phyloP scores from a whole-genome alignment of 2,113 vertebrate species.

The Lampris incognitus region DNA sequence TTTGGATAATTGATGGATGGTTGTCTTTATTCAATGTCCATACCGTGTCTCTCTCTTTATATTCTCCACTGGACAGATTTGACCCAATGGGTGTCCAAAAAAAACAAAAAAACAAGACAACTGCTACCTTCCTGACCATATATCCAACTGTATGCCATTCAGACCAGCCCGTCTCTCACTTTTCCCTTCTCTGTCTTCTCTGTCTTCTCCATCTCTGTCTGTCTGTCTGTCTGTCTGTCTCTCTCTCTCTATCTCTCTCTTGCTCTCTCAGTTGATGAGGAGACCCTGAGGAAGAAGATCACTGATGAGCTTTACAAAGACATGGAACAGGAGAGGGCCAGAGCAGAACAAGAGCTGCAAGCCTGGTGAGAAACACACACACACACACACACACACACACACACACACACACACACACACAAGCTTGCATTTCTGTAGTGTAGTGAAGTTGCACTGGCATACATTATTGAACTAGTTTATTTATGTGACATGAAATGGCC shows the following conservation, averaged over 20 bases:
- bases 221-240: background rate
- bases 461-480: background rate
- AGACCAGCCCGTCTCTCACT: background rate
- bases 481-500: background rate
- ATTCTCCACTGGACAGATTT: no score
- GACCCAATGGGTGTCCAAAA: no score
- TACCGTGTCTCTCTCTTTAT: no score
- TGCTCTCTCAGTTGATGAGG: constrained; percentile 72
- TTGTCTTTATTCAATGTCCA: no score
- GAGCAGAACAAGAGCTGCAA: constrained; percentile 75
- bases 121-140: no score
- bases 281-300: constrained; percentile 80
- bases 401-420: constrained; percentile 11
- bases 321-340: constrained; percentile 75
- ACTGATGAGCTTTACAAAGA: constrained; percentile 76
- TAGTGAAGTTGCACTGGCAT: background rate
- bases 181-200: background rate
- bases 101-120: no score
- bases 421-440: background rate
- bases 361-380: constrained; percentile 70
- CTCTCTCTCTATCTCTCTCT: constrained; percentile 6
- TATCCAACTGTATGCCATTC: no score
- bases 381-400: constrained; percentile 16
- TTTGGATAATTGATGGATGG: no score
- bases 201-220: no score